These are phyloP conservation scores for Lutraria rhynchaena DNA, from an alignment of 1,140 invertebrate species.

Conservation along the genomic window DNA sequence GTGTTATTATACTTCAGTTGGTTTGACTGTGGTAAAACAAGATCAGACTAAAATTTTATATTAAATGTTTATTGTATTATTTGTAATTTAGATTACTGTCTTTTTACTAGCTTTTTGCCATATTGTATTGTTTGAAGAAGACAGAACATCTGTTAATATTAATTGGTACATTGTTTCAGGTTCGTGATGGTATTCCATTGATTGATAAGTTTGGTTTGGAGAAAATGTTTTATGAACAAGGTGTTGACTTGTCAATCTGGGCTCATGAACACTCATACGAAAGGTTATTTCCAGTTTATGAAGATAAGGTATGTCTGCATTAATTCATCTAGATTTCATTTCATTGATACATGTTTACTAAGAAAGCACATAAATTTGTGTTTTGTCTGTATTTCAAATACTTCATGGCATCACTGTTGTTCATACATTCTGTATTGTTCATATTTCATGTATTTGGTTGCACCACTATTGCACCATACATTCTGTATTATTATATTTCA, in stretches of 20 bases:
- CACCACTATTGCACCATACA: no score
- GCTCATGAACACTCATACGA: conserved; percentile 99
- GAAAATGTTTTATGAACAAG: conserved; percentile 92
- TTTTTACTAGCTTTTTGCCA: no score
- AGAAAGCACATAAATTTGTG: neutral
- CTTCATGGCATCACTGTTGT: no score
- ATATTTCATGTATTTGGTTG: no score
- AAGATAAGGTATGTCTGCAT: conserved; percentile 82
- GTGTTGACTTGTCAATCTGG: conserved; percentile 97
- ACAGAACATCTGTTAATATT: no score
- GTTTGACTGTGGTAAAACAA: neutral
- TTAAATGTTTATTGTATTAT: neutral
- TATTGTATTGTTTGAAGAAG: no score
- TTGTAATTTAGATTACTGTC: no score
- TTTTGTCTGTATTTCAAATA: neutral
- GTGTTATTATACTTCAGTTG: no score
- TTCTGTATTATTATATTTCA: no score
- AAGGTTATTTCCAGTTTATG: conserved; percentile 95
- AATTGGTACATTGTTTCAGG: conserved; percentile 56
- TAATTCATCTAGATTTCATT: no score
- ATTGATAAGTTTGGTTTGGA: conserved; percentile 85
- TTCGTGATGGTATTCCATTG: conserved; percentile 69
- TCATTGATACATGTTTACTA: neutral
- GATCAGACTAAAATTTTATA: neutral
- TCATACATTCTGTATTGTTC: no score